phyloP scores from a whole-genome alignment of 2,113 vertebrate species.

The Argyrosomus japonicus region DNA sequence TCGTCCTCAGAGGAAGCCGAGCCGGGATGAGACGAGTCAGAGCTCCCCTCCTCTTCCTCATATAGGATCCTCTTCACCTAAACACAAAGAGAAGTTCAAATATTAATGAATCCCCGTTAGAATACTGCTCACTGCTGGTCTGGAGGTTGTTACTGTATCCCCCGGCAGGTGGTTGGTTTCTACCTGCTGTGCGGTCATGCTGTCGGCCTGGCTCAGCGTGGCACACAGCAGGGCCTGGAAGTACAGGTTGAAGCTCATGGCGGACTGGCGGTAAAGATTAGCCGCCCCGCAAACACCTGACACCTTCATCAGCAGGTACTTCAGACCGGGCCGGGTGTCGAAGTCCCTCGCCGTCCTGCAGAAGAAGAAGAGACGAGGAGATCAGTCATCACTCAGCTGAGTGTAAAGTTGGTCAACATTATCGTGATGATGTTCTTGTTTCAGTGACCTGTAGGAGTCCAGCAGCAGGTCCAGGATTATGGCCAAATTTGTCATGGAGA shows the following conservation, averaged over 20 bases:
- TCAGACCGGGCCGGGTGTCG: constrained; percentile 94
- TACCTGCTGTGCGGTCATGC: constrained; percentile 90
- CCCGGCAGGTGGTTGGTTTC: background rate
- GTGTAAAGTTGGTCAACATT: background rate
- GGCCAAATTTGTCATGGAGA: constrained; percentile 97
- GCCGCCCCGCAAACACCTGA: constrained; percentile 94
- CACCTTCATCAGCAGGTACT: constrained; percentile 98
- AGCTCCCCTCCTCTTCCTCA: constrained; percentile 93
- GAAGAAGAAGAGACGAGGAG: background rate
- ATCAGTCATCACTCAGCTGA: background rate
- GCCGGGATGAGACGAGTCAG: constrained; percentile 93
- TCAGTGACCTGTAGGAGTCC: constrained; percentile 89
- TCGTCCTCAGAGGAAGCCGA: constrained; percentile 97
- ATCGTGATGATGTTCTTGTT: background rate
- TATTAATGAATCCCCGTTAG: background rate
- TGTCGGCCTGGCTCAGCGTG: constrained; percentile 91
- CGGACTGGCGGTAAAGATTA: constrained; percentile 96
- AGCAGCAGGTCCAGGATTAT: constrained; percentile 97
- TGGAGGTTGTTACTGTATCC: too few relatives aligned
- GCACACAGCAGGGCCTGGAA: constrained; percentile 94
- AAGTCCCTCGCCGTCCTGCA: constrained; percentile 93
- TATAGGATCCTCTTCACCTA: constrained; percentile 93
- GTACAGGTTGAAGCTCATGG: constrained; percentile 98
- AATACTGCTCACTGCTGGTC: too few relatives aligned
- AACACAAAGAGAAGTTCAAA: background rate